These are phyloP conservation scores for Dolichallabes microphthalmus DNA, from an alignment of 2,113 vertebrate species.

Conservation along the genomic window DNA sequence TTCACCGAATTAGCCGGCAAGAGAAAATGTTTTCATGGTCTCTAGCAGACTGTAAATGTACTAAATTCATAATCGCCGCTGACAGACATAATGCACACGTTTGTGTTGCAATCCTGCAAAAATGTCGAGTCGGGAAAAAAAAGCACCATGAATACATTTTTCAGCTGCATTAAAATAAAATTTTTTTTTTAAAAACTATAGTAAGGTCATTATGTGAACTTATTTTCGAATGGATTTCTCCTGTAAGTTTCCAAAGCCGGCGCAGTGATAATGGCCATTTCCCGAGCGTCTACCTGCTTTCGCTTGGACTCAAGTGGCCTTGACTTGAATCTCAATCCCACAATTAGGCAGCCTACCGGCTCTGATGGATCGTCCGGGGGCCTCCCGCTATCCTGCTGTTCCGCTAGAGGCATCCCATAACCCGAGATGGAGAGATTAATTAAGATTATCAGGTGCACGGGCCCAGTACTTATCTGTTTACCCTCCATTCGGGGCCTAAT, in stretches of 20 bases:
- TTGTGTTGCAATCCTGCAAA: conserved; percentile 44
- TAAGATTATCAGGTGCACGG: conserved; percentile 69
- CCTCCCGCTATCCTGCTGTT: conserved; percentile 49
- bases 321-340: conserved; percentile 58
- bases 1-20: conserved; percentile 50
- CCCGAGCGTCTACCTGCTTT: conserved; percentile 8
- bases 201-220: background rate
- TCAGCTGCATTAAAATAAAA: background rate
- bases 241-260: background rate
- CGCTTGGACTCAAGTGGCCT: conserved; percentile 18
- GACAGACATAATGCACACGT: conserved; percentile 50
- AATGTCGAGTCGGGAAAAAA: conserved; percentile 6
- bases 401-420: conserved; percentile 58
- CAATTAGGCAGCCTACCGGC: conserved; percentile 48
- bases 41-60: conserved; percentile 48
- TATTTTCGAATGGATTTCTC: background rate
- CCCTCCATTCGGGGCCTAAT: conserved; percentile 59
- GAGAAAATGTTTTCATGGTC: conserved; percentile 55
- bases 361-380: conserved; percentile 28
- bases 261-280: conserved; percentile 14
- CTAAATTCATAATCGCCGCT: conserved; percentile 53
- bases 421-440: conserved; percentile 70
- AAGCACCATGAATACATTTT: conserved; percentile 14
- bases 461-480: conserved; percentile 61
- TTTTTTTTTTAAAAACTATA: background rate